phyloP scores from a whole-genome alignment of 1,140 invertebrate species.

The Drosophila arizonae region DNA sequence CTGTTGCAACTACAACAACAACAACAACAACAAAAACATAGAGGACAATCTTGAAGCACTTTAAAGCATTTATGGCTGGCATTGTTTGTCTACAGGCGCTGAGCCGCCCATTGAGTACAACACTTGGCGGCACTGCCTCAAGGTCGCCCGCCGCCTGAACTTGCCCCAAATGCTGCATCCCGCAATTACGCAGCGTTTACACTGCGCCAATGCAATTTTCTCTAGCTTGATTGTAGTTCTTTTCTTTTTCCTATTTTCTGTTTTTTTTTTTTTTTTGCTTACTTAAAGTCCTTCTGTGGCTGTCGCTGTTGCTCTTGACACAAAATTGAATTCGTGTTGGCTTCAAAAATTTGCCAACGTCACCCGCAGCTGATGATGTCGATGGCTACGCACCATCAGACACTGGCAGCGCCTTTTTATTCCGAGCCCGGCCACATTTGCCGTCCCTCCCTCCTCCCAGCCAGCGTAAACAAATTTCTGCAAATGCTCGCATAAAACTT shows the following conservation, averaged over 20 bases:
- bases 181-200: conserved; percentile 43
- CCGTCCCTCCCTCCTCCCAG: background rate
- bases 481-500: conserved; percentile 75
- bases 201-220: conserved; percentile 39
- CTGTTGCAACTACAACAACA: conserved; percentile 1
- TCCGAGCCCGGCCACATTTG: background rate
- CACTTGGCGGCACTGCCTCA: conserved; percentile 47
- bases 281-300: conserved; percentile 26
- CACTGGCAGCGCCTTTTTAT: background rate
- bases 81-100: conserved; percentile 53
- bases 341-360: conserved; percentile 40
- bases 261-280: background rate
- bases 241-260: no score
- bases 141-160: conserved; percentile 63
- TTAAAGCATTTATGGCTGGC: conserved; percentile 65
- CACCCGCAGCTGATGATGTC: conserved; percentile 46
- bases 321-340: conserved; percentile 67
- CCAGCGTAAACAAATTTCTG: conserved; percentile 71
- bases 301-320: background rate
- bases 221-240: conserved; percentile 35
- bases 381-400: conserved; percentile 40
- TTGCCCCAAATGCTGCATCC: conserved; percentile 53
- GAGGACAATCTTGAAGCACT: conserved; percentile 56
- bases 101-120: conserved; percentile 13
- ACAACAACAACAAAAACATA: conserved; percentile 3